Evolutionary conservation across 2,888 invertebrate species (phyloP), one percentile per base, ranked within the genome.

Genomic region (Drosophila setosimentum): DNA sequence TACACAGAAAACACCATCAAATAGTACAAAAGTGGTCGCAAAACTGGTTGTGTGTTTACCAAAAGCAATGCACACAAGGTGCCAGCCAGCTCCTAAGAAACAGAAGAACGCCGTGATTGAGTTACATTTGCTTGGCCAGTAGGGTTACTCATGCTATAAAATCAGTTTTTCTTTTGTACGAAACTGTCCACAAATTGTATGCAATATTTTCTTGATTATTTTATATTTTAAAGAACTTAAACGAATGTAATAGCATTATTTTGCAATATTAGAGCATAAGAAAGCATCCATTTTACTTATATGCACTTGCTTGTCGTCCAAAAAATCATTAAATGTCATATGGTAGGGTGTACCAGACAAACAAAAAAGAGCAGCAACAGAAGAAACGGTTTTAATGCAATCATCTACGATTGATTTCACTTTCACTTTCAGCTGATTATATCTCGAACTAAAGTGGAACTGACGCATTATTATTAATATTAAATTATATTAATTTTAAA

Each of bases 61-160:
- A 69, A 75, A 67, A 51, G 57, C 50, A 77, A 67, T 77, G 77
- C 75, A 73, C 62, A 74, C 62, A 78, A 78, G 65, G 62, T 74
- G 65, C 37, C 74, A 59, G 54, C 76, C 74, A 59, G 50, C 75
- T 64, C 74, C 71, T 40, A 76, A 65, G 57, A 72, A 53, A 58
- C 60, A 68, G 78, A 73, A 78, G 74, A 78, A 73, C 68, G 78
- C 68, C 67, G 60, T 68, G 73, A 64, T 78, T 64, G 57, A 78
- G 78, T 76, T 76, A 76, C 76, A 76, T 51, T 67, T 49, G 64
- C 54, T 75, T 49, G 61, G 60, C 11, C 61, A 74, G 24, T 50
- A 68, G 82, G 82, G 87, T 59, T 61, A 73, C 75, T 67, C 87
- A 78, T 40, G 80, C 21, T n/a, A 4, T 45, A 50, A 58, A 72